Evolutionary conservation across 2,113 vertebrate species (phyloP).

Genomic region (Podiceps cristatus): DNA sequence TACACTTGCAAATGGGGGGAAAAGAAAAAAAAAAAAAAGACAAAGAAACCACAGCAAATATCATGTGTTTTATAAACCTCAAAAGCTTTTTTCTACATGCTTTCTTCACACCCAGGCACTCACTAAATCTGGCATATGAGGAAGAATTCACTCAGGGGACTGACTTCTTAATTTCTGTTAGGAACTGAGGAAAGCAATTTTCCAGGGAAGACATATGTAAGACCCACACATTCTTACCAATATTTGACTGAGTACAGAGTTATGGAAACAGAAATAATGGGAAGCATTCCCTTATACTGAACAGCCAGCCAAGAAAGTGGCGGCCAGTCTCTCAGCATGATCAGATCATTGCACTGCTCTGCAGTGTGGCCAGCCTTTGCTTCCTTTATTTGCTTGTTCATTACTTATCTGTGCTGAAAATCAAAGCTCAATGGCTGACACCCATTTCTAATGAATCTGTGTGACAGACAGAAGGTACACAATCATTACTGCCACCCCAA

Average conservation of each 20-base stretch:
- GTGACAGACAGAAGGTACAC: slow-evolving; percentile 1
- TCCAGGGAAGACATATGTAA: neutral
- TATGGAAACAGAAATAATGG: neutral
- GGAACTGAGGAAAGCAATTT: neutral
- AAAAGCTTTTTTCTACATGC: neutral
- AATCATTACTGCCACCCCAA: neutral
- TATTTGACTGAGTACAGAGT: neutral
- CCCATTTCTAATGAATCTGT: neutral
- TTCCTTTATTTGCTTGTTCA: neutral
- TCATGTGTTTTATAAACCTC: neutral
- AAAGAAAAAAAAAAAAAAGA: neutral
- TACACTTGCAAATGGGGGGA: neutral
- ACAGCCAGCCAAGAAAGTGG: neutral
- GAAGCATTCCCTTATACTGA: neutral
- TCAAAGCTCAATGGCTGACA: slow-evolving; percentile 9
- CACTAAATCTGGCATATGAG: neutral
- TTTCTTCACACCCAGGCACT: neutral
- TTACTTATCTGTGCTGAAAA: slow-evolving; percentile 16
- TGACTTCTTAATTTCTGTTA: neutral
- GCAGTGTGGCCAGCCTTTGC: slow-evolving; percentile 4
- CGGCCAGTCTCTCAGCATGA: neutral
- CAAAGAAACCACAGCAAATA: neutral
- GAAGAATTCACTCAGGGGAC: neutral
- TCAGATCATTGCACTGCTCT: neutral
- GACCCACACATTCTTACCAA: neutral